Percentiles rank a stretch among this genome's conserved stretches.
These are phyloP conservation scores for Sylvilagus floridanus DNA, from an alignment of 2,797 vertebrate species.

Conservation along the genomic window DNA sequence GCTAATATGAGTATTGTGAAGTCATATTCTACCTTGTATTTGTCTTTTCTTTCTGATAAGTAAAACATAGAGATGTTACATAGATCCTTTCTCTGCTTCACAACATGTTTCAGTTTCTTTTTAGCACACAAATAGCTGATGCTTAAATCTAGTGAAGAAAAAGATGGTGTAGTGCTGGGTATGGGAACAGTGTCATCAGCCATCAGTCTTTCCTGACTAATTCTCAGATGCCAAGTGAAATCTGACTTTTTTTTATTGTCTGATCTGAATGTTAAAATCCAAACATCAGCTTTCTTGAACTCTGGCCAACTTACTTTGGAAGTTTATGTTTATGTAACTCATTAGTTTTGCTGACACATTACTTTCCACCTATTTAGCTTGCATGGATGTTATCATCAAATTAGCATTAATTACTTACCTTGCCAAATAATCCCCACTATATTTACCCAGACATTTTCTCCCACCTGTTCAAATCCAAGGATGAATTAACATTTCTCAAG, in stretches of 20 bases:
- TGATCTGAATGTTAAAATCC: constrained; percentile 1
- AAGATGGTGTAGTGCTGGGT: not conserved
- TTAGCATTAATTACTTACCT: constrained; percentile 39
- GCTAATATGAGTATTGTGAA: not conserved
- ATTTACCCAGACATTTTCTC: constrained; percentile 28
- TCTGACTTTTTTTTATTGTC: not conserved
- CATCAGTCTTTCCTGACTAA: not conserved
- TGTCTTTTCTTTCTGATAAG: not conserved
- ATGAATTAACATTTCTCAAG: not conserved
- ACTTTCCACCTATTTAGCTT: constrained; percentile 22
- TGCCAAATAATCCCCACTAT: not conserved
- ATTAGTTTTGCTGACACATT: not conserved
- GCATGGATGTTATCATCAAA: constrained; percentile 21
- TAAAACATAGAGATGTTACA: not conserved
- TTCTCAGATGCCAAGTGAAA: constrained; percentile 18
- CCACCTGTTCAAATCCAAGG: not conserved
- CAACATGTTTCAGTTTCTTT: not conserved
- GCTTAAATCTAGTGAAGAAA: not conserved
- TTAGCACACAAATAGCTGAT: not conserved
- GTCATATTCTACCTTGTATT: not conserved
- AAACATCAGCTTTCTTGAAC: not conserved
- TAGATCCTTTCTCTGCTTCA: not conserved
- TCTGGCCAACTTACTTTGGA: constrained; percentile 14
- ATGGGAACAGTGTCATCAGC: not conserved
- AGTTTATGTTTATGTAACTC: not conserved